These are phyloP conservation scores for Leptura quadrifasciata DNA, from an alignment of 2,888 invertebrate species.

Conservation along the genomic window DNA sequence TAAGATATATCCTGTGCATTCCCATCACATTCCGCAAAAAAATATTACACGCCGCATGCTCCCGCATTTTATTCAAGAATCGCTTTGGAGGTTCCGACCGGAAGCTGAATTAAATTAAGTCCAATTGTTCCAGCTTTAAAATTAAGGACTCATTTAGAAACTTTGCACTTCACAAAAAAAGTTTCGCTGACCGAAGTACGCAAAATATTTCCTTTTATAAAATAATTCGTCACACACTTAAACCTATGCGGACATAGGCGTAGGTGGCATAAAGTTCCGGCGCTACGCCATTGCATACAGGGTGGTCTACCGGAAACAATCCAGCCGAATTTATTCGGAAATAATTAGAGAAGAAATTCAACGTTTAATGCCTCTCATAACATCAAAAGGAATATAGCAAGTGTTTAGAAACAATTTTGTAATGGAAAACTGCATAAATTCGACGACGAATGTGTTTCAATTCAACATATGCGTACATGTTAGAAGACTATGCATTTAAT, in stretches of 20 bases:
- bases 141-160: conserved; percentile 26
- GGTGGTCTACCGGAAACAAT: no score
- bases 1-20: background rate
- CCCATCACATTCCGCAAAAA: conserved; percentile 20
- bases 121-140: conserved; percentile 31
- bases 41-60: conserved; percentile 26
- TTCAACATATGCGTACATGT: no score
- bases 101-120: conserved; percentile 39
- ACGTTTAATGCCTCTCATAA: no score
- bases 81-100: conserved; percentile 1
- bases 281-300: no score
- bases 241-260: background rate
- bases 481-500: no score
- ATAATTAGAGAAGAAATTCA: no score
- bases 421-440: no score
- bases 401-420: no score
- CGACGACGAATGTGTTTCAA: no score
- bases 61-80: conserved; percentile 26
- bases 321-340: background rate
- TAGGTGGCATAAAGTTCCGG: no score
- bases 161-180: conserved; percentile 28
- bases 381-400: no score
- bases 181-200: conserved; percentile 11
- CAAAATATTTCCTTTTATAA: conserved; percentile 16
- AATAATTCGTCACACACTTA: background rate